A percentile compares a stretch with the other conserved stretches of the same genome.
Conservation (phyloP, 2,888 invertebrate genomes). For the Cecidostiba fungosa region DNA sequence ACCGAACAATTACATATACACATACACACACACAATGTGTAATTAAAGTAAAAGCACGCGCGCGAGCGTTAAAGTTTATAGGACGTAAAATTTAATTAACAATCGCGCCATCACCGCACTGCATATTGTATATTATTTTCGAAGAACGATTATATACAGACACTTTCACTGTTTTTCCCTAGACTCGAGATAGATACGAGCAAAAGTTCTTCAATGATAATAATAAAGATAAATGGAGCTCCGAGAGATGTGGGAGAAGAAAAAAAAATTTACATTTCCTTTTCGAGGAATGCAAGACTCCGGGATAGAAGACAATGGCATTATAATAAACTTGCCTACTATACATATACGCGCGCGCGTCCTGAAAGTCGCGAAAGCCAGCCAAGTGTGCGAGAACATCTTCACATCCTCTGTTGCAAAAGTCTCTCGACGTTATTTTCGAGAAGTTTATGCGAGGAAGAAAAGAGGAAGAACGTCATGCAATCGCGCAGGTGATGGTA, state of each 20-base stretch:
- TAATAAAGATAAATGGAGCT: background rate
- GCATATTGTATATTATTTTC: background rate
- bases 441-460: background rate
- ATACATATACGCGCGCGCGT: background rate
- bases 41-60: constrained; percentile 34
- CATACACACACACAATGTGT: too few relatives aligned
- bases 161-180: constrained; percentile 20
- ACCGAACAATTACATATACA: background rate
- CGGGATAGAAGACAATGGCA: background rate
- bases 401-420: background rate
- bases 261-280: background rate
- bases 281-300: background rate
- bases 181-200: background rate
- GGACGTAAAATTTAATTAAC: constrained; percentile 12
- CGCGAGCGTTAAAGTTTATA: background rate
- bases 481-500: too few relatives aligned
- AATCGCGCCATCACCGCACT: background rate
- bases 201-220: background rate
- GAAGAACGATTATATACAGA: background rate
- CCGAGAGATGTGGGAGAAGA: background rate
- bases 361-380: constrained; percentile 17
- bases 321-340: background rate
- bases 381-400: constrained; percentile 23
- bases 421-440: background rate
- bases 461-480: too few relatives aligned